These are phyloP conservation scores for Pristionchus fissidentatus DNA, from an alignment of 2,888 invertebrate genomes.

Conservation along the genomic window DNA sequence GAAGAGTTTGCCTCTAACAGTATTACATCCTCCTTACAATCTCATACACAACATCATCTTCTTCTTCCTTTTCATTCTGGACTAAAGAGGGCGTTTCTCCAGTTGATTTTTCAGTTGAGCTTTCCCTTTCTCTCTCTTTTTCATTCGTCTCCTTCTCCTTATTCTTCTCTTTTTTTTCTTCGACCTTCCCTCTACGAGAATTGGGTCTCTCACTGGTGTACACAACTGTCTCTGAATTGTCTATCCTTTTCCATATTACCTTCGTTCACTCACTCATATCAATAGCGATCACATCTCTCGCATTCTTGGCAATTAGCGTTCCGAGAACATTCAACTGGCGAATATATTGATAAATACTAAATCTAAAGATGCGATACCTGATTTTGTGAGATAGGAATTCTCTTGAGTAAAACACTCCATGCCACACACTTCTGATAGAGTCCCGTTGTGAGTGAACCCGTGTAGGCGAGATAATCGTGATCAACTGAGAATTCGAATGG, in stretches of 20 bases:
- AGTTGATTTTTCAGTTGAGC: no score
- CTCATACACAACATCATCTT: background rate
- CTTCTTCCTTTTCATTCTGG: background rate
- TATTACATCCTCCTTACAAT: no score
- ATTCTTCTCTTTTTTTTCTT: slow-evolving; percentile 18
- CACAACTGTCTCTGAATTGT: background rate
- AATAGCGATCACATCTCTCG: background rate
- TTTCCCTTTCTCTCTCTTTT: no score
- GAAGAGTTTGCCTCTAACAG: no score
- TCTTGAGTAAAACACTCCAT: slow-evolving; percentile 3
- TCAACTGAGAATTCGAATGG: background rate
- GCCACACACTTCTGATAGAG: background rate
- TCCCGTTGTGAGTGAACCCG: slow-evolving; percentile 42
- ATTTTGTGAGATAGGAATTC: background rate
- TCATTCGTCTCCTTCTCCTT: slow-evolving; percentile 4
- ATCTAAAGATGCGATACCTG: slow-evolving; percentile 29
- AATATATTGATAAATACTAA: background rate
- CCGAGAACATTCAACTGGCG: slow-evolving; percentile 20
- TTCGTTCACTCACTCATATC: background rate
- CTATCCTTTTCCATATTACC: background rate
- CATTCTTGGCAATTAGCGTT: background rate
- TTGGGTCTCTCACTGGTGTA: slow-evolving; percentile 12
- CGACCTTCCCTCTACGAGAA: background rate
- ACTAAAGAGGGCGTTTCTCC: background rate
- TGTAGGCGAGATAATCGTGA: slow-evolving; percentile 18